These are phyloP conservation scores for Drosophila paramelanica DNA, from an alignment of 2,888 invertebrate species.

Conservation along the genomic window DNA sequence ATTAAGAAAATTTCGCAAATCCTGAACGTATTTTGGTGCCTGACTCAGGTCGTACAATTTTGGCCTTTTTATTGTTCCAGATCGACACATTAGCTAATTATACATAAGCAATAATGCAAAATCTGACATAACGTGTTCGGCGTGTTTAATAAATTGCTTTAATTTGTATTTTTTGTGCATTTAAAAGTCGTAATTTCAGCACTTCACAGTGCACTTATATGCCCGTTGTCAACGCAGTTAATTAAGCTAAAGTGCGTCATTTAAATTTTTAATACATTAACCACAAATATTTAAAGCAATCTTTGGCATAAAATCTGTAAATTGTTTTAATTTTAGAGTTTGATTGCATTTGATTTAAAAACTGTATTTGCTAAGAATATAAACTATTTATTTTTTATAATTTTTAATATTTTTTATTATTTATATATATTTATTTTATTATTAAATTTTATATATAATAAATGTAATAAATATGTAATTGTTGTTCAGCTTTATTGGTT, in stretches of 20 bases:
- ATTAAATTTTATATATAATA: too few relatives aligned
- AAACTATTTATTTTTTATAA: too few relatives aligned
- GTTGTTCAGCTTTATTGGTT: too few relatives aligned
- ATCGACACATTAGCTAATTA: constrained; percentile 53
- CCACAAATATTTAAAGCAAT: neutral
- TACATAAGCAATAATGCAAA: constrained; percentile 37
- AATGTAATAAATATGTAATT: too few relatives aligned
- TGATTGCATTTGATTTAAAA: too few relatives aligned
- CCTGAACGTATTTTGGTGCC: constrained; percentile 27
- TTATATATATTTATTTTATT: too few relatives aligned
- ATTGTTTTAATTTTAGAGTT: too few relatives aligned
- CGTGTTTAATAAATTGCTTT: constrained; percentile 51
- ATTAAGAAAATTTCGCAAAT: constrained; percentile 56
- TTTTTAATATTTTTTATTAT: too few relatives aligned
- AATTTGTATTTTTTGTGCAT: constrained; percentile 43
- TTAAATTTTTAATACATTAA: constrained; percentile 15
- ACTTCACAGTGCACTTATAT: constrained; percentile 21
- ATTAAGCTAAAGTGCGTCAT: constrained; percentile 34
- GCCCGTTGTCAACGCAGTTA: constrained; percentile 18
- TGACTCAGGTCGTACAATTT: constrained; percentile 53
- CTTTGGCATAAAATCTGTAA: neutral
- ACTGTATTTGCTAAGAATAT: too few relatives aligned
- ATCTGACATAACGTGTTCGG: constrained; percentile 16
- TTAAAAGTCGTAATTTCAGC: constrained; percentile 21
- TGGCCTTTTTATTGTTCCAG: constrained; percentile 42